Conservation (phyloP, 2,113 vertebrate genomes). For the Colinus virginianus region DNA sequence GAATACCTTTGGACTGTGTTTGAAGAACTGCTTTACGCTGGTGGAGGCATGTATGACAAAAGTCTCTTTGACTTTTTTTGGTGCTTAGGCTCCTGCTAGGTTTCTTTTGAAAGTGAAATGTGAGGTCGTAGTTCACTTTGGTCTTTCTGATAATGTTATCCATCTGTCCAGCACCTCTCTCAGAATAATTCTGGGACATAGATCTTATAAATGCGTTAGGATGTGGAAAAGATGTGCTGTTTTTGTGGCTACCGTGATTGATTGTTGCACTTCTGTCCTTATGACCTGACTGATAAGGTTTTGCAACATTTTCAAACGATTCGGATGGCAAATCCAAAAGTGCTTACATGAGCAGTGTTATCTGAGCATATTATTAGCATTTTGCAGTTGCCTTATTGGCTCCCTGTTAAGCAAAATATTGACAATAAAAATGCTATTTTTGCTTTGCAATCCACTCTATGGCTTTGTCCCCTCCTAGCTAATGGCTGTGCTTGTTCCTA, state of each 20-base stretch:
- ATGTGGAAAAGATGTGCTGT: neutral
- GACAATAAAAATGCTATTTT: conserved; percentile 77
- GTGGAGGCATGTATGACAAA: fast-evolving
- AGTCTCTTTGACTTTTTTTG: neutral
- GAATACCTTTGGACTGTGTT: neutral
- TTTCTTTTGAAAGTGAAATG: neutral
- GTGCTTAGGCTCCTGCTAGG: neutral
- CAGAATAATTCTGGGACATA: neutral
- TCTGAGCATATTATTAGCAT: conserved; percentile 43
- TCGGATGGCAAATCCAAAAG: neutral
- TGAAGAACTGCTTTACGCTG: neutral
- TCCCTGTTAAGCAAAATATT: conserved; percentile 79
- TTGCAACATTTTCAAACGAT: conserved; percentile 2
- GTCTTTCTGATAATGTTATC: conserved; percentile 24
- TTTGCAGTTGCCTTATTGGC: conserved; percentile 67
- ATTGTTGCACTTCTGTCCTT: conserved; percentile 42
- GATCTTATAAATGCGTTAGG: neutral
- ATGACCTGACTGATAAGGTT: neutral
- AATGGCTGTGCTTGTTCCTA: conserved; percentile 53
- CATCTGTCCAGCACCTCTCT: neutral
- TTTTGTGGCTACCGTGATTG: neutral
- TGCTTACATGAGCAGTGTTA: conserved; percentile 43
- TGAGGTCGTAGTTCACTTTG: neutral
- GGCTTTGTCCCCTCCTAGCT: conserved; percentile 60
- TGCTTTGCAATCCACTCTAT: conserved; percentile 29